Percentiles rank a stretch among this genome's conserved stretches.
These are phyloP conservation scores for Bryconaethiops microstoma DNA, from an alignment of 2,797 vertebrate species.

Conservation along the genomic window DNA sequence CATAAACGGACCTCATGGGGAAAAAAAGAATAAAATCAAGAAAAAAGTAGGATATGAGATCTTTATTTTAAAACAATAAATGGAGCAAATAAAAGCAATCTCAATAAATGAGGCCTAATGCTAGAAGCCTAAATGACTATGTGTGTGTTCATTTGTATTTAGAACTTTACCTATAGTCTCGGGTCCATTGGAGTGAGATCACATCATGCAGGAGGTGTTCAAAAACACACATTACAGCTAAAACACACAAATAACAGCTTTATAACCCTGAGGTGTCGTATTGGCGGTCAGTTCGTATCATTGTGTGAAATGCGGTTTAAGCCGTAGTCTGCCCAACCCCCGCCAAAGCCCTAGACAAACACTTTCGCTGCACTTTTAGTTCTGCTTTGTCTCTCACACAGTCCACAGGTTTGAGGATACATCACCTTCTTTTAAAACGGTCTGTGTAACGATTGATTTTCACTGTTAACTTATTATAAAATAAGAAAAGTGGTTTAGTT, in stretches of 20 bases:
- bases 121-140: slow-evolving; percentile 1
- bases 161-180: slow-evolving; percentile 63
- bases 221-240: background rate
- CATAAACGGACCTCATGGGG: no score
- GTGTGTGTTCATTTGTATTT: slow-evolving; percentile 60
- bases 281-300: slow-evolving; percentile 68
- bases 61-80: background rate
- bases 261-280: slow-evolving; percentile 66
- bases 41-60: no score
- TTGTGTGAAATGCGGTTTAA: slow-evolving; percentile 59
- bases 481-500: no score
- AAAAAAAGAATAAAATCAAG: no score
- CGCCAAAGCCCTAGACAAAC: background rate
- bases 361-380: slow-evolving; percentile 32
- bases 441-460: background rate
- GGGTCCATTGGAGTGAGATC: slow-evolving; percentile 60
- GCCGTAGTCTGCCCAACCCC: slow-evolving; percentile 40
- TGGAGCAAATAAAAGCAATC: background rate
- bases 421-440: slow-evolving; percentile 5
- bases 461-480: no score
- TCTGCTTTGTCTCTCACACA: background rate
- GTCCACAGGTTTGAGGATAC: background rate
- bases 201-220: slow-evolving; percentile 55
- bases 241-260: slow-evolving; percentile 69
- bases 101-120: background rate